Conservation (phyloP, 2,797 vertebrate species). For the Pseudochirops corinnae region DNA sequence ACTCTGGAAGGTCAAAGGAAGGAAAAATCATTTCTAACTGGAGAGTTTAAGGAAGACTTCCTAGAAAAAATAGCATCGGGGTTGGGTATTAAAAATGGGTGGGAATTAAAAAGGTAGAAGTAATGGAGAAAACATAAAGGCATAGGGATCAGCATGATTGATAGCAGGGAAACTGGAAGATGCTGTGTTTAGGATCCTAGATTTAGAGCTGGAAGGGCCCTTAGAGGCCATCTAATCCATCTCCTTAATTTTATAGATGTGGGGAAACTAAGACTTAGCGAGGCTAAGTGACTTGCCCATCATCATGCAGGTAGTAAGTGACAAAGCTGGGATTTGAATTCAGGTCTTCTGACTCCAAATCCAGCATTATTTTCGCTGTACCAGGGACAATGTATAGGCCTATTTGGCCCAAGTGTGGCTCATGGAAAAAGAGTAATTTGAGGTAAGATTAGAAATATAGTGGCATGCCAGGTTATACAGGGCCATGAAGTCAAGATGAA, state of each 20-base stretch:
- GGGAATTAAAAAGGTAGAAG: not conserved
- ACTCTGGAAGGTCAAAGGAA: not conserved
- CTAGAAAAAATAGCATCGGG: not conserved
- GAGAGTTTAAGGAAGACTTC: not conserved
- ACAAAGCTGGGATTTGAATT: not conserved
- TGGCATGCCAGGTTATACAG: not conserved
- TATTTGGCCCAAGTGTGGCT: not conserved
- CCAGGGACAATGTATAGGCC: not conserved
- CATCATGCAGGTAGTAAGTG: not conserved
- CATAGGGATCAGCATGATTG: not conserved
- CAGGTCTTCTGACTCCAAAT: not conserved
- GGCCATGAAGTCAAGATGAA: not conserved
- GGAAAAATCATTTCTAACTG: not conserved
- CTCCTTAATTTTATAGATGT: not conserved
- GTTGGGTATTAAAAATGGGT: not conserved
- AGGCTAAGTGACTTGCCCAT: not conserved
- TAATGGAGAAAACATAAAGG: not conserved
- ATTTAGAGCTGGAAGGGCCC: not conserved
- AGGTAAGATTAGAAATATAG: not conserved
- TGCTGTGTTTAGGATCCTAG: not conserved
- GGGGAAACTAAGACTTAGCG: not conserved
- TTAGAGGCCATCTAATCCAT: not conserved
- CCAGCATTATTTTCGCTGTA: conserved; percentile 1
- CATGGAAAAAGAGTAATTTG: not conserved
- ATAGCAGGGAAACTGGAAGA: not conserved